Evolutionary conservation across 30 jellyfish, hydroid and myxozoan species (phyloP).

Genomic region (Phacellophora camtschatica): DNA sequence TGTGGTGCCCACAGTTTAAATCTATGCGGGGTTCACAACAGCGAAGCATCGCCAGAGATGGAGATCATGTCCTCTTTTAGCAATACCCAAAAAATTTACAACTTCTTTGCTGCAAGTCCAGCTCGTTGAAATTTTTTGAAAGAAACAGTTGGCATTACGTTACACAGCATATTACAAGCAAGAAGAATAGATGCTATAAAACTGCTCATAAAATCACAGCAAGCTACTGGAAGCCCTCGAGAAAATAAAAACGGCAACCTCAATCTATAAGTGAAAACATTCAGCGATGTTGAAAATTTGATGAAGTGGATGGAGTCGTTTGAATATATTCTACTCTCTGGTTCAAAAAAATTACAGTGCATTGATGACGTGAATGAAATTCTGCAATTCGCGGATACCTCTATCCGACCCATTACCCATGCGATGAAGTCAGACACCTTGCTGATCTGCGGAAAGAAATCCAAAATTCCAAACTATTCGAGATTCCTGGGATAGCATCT

Average conservation of each 20-base stretch:
- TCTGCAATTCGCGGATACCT: slow-evolving; percentile 4
- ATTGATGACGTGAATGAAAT: not conserved
- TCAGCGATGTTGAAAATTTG: slow-evolving; percentile 35
- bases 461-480: not conserved
- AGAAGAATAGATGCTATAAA: not conserved
- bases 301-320: not conserved
- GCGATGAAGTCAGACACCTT: slow-evolving; percentile 19
- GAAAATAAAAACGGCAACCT: not conserved
- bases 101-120: not conserved
- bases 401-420: too few relatives aligned
- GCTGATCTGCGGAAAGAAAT: slow-evolving; percentile 18
- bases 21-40: too few relatives aligned
- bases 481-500: slow-evolving; percentile 22
- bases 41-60: too few relatives aligned
- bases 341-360: not conserved
- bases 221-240: slow-evolving; percentile 23
- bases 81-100: too few relatives aligned
- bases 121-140: not conserved
- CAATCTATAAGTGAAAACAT: not conserved
- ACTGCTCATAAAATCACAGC: not conserved
- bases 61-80: too few relatives aligned
- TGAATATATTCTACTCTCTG: not conserved
- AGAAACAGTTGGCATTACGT: slow-evolving; percentile 2
- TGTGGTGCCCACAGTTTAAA: too few relatives aligned
- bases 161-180: slow-evolving; percentile 1